Percentiles rank a stretch among this genome's conserved stretches.
Evolutionary conservation across 2,113 vertebrate species (phyloP).

Genomic region (Sorex fumeus): DNA sequence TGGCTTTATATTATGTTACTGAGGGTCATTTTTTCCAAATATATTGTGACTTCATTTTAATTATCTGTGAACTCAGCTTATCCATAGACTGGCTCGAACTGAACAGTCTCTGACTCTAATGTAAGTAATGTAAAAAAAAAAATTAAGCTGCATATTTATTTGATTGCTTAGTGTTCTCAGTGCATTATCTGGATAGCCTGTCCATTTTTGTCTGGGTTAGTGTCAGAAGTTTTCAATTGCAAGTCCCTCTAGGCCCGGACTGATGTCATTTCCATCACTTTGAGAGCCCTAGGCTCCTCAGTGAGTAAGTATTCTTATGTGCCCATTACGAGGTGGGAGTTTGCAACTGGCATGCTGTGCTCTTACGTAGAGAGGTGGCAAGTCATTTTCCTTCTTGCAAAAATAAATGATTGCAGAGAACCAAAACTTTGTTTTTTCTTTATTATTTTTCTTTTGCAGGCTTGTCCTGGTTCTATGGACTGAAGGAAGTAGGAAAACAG

Average conservation of each 20-base stretch:
- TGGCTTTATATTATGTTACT: constrained; percentile 38
- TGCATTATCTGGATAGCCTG: constrained; percentile 76
- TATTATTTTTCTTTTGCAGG: background rate
- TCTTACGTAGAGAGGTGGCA: background rate
- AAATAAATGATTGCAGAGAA: background rate
- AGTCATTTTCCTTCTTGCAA: constrained; percentile 11
- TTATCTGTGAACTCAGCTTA: constrained; percentile 27
- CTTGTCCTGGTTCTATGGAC: background rate
- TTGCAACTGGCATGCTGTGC: background rate
- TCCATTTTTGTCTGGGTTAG: constrained; percentile 76
- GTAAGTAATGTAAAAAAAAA: constrained; percentile 43
- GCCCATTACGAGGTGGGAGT: constrained; percentile 42
- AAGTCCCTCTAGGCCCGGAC: constrained; percentile 59
- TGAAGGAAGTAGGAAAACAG: background rate
- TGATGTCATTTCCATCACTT: constrained; percentile 74
- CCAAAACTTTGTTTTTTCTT: background rate
- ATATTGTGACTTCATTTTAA: constrained; percentile 70
- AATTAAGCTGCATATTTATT: constrained; percentile 66
- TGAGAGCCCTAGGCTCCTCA: constrained; percentile 59
- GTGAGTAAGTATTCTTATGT: constrained; percentile 66
- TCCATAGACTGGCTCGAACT: constrained; percentile 37
- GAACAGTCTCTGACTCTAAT: constrained; percentile 53
- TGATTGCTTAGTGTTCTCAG: constrained; percentile 61
- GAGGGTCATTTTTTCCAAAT: constrained; percentile 37
- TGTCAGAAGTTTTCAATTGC: constrained; percentile 73